Base-by-base conservation (phyloP, 2,888 invertebrate species). In the Drosophila tripunctata region DNA sequence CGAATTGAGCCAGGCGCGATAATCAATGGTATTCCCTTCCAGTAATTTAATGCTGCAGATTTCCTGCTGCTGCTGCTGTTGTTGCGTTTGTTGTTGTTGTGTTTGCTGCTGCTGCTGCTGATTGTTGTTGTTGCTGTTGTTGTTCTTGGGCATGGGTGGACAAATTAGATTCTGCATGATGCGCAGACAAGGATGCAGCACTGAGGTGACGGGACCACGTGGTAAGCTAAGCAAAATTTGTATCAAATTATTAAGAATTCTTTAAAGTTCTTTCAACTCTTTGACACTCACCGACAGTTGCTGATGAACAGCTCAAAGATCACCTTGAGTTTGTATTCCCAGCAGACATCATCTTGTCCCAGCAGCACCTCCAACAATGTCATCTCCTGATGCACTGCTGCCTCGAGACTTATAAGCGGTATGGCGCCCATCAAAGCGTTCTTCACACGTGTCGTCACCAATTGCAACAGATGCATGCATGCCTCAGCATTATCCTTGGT, bases 301-400 rank as follows among this genome's bases (percentile, higher is more conserved):
- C 94, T 93, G 55, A 97, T 93, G 92, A 98, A 98, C 51, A 98
- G 92, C 75, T 95, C 95, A 92, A 98, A 96, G 66, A 98, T 96
- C 89, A 96, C 96, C 43, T 96, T 94, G 0, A 99, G 92, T 86
- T 98, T 95, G 67, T 96, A 94, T 90, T 99, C 98, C 99, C 99
- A 99, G 89, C 98, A 98, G 3, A 96, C 94, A 90, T 99, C 99
- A 87, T 98, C 97, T 75, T 97, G 97, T 80, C 97, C 96, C 1
- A 98, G 95, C 41, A 98, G 93, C 0, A 96, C 95, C 1, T 97
- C 96, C 21, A 99, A 92, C 10, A 99, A 92, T 6, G 97, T 93
- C 90, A 99, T 97, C 90, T 98, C 96, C 87, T 98, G 97, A 3
- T 98, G 94, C 0, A 98, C 96, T 2, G 95, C 94, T 2, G 94